Percentiles rank a stretch among this genome's conserved stretches.
phyloP scores from a whole-genome alignment of 2,888 invertebrate genomes.

The Hirtodrosophila histrioides region DNA sequence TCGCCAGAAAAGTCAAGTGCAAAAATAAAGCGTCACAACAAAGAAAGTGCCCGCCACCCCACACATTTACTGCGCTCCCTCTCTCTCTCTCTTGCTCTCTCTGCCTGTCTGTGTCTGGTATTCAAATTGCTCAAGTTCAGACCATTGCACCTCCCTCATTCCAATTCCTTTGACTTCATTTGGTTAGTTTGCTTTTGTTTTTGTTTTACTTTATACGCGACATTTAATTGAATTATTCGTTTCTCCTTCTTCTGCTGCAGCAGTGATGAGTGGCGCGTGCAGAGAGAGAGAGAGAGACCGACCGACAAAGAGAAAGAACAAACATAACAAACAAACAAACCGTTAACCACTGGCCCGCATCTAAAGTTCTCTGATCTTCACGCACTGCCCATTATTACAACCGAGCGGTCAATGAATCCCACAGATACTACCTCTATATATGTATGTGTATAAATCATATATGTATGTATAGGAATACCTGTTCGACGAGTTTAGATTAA shows the following conservation, averaged over 20 bases:
- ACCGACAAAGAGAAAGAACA: conserved; percentile 6
- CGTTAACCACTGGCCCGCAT: conserved; percentile 47
- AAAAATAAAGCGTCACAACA: conserved; percentile 63
- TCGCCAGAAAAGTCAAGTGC: conserved; percentile 72
- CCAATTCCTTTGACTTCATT: conserved; percentile 49
- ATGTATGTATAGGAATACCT: conserved; percentile 27
- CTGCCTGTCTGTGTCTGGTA: conserved; percentile 12
- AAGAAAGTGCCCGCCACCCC: conserved; percentile 60
- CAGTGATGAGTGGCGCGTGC: conserved; percentile 1
- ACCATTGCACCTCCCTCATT: conserved; percentile 24
- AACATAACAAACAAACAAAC: conserved; percentile 40
- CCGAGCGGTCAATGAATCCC: conserved; percentile 55
- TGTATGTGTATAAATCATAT: conserved; percentile 8
- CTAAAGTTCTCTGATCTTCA: conserved; percentile 33
- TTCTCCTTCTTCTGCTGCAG: conserved; percentile 28
- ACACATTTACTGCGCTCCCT: conserved; percentile 11
- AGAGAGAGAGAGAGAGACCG: background rate
- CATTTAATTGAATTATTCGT: conserved; percentile 72
- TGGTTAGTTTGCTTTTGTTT: conserved; percentile 46
- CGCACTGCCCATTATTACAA: conserved; percentile 41
- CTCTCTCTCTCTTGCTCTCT: conserved; percentile 1
- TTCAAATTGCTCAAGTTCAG: conserved; percentile 64
- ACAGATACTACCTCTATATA: conserved; percentile 16
- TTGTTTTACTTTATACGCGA: conserved; percentile 43
- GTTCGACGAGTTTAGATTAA: conserved; percentile 58